A percentile compares a stretch with the other conserved stretches of the same genome.
Conservation (phyloP, 2,888 invertebrate species). For the Pollenia labialis region DNA sequence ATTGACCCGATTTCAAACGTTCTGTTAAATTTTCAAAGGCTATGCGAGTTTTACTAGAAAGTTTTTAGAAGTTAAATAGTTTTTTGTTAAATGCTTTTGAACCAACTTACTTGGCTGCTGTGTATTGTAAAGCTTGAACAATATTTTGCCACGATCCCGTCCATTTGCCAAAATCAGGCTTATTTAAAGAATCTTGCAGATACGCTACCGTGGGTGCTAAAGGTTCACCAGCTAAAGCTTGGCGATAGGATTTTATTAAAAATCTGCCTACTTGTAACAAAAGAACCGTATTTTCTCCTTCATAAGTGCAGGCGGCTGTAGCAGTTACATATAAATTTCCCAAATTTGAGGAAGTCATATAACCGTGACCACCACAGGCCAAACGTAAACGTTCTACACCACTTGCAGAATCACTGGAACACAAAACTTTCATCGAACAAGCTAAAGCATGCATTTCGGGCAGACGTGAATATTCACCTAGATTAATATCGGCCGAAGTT, state of each 20-base stretch:
- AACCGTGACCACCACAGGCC: slow-evolving; percentile 98
- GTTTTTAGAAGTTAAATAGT: neutral
- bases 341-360: slow-evolving; percentile 92
- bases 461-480: slow-evolving; percentile 90
- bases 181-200: slow-evolving; percentile 82
- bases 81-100: neutral
- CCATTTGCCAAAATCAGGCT: slow-evolving; percentile 78
- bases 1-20: slow-evolving; percentile 87
- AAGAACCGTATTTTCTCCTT: slow-evolving; percentile 98
- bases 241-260: slow-evolving; percentile 91
- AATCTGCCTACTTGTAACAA: slow-evolving; percentile 94
- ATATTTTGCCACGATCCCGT: slow-evolving; percentile 82
- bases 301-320: slow-evolving; percentile 96
- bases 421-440: slow-evolving; percentile 94
- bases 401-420: slow-evolving; percentile 89
- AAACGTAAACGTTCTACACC: slow-evolving; percentile 93
- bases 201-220: slow-evolving; percentile 89
- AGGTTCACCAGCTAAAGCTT: slow-evolving; percentile 86
- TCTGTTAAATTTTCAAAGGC: slow-evolving; percentile 89
- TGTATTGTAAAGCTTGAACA: slow-evolving; percentile 84
- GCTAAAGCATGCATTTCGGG: slow-evolving; percentile 94
- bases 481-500: slow-evolving; percentile 90
- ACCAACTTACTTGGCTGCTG: slow-evolving; percentile 84
- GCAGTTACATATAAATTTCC: slow-evolving; percentile 92
- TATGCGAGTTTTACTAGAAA: slow-evolving; percentile 88